Percentiles rank a stretch among this genome's conserved stretches.
Evolutionary conservation across 2,113 vertebrate genomes (phyloP).

Genomic region (Callocephalon fimbriatum): DNA sequence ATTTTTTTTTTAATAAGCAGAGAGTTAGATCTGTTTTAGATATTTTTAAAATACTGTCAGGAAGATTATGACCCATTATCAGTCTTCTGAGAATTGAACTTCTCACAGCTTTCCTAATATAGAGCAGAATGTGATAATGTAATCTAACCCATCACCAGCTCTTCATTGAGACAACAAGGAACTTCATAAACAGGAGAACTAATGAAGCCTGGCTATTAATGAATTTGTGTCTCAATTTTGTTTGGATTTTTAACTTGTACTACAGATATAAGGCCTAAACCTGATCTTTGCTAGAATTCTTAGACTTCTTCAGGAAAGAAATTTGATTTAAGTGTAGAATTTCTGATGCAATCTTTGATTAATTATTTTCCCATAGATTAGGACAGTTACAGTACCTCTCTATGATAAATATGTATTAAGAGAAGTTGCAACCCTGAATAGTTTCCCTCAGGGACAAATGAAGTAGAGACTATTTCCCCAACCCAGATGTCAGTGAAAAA

Average conservation of each 20-base stretch:
- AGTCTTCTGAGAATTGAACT: neutral
- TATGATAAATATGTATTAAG: neutral
- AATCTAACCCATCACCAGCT: neutral
- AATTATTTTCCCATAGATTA: neutral
- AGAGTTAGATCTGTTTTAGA: neutral
- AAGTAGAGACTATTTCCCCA: neutral
- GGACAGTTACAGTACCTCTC: neutral
- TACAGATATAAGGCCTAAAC: neutral
- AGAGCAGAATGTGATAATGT: neutral
- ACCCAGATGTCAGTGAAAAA: neutral
- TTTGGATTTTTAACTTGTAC: neutral
- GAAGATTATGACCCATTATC: neutral
- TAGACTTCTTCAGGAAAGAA: neutral
- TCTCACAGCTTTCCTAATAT: neutral
- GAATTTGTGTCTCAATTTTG: neutral
- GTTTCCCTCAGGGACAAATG: neutral
- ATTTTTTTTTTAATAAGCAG: neutral
- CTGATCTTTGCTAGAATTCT: neutral
- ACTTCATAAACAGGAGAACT: neutral
- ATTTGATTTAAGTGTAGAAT: neutral
- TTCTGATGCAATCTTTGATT: neutral
- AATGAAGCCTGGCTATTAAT: neutral
- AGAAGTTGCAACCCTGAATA: neutral
- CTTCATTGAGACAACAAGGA: neutral
- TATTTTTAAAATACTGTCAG: constrained; percentile 28